These are phyloP conservation scores for Aphis craccivora DNA, from an alignment of 1,140 invertebrate species.

Conservation along the genomic window DNA sequence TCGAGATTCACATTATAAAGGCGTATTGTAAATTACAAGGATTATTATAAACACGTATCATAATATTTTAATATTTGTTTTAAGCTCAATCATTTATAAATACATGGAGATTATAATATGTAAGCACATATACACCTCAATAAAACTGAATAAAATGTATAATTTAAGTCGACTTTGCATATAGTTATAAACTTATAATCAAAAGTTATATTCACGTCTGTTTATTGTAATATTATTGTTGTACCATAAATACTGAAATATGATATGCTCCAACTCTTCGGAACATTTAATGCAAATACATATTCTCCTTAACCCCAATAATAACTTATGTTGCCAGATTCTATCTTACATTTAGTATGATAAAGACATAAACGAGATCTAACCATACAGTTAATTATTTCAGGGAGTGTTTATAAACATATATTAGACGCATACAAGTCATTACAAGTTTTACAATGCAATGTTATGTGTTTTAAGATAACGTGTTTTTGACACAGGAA, in stretches of 20 bases:
- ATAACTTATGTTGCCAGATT: slow-evolving; percentile 1
- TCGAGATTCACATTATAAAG: neutral
- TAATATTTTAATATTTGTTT: neutral
- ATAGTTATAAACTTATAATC: neutral
- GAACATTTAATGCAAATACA: neutral
- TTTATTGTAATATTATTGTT: neutral
- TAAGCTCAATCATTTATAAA: neutral
- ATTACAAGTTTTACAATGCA: neutral
- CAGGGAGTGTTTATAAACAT: neutral
- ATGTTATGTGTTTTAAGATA: slow-evolving; percentile 1
- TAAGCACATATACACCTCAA: neutral
- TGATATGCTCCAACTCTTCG: neutral
- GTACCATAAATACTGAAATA: neutral
- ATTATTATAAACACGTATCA: neutral
- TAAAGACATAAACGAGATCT: neutral
- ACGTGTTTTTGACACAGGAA: neutral
- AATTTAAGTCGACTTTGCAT: neutral
- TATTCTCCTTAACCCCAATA: neutral
- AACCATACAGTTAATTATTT: slow-evolving; percentile 11
- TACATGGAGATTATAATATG: neutral
- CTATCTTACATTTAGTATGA: neutral
- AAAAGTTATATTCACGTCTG: neutral
- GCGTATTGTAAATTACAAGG: neutral
- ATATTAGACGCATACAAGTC: neutral
- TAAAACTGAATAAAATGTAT: neutral